Evolutionary conservation across 2,888 invertebrate genomes (phyloP).

Genomic region (Limulus polyphemus): DNA sequence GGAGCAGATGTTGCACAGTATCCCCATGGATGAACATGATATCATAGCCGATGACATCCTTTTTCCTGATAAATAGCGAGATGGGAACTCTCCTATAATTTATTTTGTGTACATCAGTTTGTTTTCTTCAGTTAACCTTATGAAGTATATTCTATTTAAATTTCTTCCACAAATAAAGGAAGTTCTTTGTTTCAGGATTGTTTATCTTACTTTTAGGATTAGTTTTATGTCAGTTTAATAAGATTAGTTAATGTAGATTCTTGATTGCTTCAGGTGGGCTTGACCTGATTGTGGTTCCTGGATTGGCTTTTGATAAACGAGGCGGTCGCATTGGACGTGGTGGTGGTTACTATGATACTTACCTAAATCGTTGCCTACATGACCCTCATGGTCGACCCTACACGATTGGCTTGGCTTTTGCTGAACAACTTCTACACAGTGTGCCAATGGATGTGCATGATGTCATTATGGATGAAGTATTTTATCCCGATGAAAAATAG

Average conservation of each 20-base stretch:
- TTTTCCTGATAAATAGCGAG: conserved; percentile 18
- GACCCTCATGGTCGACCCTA: conserved; percentile 28
- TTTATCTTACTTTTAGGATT: no score
- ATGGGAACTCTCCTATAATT: no score
- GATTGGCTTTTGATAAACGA: conserved; percentile 66
- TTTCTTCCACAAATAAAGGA: no score
- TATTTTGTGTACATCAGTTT: no score
- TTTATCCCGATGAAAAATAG: conserved; percentile 33
- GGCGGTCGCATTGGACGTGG: conserved; percentile 62
- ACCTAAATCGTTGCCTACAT: conserved; percentile 43
- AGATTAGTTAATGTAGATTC: no score
- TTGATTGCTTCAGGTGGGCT: conserved; percentile 51
- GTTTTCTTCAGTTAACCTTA: no score
- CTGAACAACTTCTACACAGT: conserved; percentile 61
- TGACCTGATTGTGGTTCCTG: conserved; percentile 82
- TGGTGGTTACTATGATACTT: conserved; percentile 87
- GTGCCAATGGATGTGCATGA: conserved; percentile 63
- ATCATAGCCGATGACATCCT: conserved; percentile 57
- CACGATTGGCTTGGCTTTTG: conserved; percentile 58
- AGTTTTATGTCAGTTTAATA: no score
- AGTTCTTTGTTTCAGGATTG: no score
- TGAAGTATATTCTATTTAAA: no score
- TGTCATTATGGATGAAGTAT: conserved; percentile 54
- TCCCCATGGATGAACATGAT: conserved; percentile 63
- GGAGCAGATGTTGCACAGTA: conserved; percentile 60